These are phyloP conservation scores for Philopotamus ludificatus DNA, from an alignment of 1,140 invertebrate genomes.

Conservation along the genomic window DNA sequence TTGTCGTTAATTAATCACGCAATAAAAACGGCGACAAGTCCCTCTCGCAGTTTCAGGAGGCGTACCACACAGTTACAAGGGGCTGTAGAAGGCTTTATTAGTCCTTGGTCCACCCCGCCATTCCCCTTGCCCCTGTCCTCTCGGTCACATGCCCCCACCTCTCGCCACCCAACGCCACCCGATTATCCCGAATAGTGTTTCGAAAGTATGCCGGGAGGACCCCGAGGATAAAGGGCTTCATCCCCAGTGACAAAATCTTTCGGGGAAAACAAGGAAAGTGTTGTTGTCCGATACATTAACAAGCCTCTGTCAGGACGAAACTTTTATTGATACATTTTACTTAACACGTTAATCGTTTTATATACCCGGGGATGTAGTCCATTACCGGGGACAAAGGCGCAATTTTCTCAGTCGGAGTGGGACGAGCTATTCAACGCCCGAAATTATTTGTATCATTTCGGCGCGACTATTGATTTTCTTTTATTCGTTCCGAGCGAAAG, in stretches of 20 bases:
- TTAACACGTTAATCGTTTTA: slow-evolving; percentile 23
- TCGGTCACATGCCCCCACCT: background rate
- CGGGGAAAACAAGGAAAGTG: slow-evolving; percentile 7
- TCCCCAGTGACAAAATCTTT: slow-evolving; percentile 21
- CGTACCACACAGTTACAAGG: slow-evolving; percentile 14
- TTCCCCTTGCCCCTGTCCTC: background rate
- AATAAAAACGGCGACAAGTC: slow-evolving; percentile 18
- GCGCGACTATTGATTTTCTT: no score
- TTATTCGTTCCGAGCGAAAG: no score
- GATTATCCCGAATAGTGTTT: slow-evolving; percentile 30
- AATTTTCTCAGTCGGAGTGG: background rate
- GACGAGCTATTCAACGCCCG: no score
- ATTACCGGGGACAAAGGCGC: background rate
- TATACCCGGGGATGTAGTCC: background rate
- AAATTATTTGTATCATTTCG: no score
- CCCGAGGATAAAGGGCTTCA: slow-evolving; percentile 20
- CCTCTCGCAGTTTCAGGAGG: background rate
- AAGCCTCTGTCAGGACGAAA: slow-evolving; percentile 1
- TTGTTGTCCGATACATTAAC: slow-evolving; percentile 24
- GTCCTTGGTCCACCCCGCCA: background rate
- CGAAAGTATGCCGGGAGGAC: slow-evolving; percentile 24
- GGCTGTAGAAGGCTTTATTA: slow-evolving; percentile 21
- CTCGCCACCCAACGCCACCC: slow-evolving; percentile 13
- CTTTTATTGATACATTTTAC: slow-evolving; percentile 28
- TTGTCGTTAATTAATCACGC: slow-evolving; percentile 17